Base-by-base conservation (phyloP, 2,113 vertebrate genomes). In the Cyphomyrus plagiostoma region DNA sequence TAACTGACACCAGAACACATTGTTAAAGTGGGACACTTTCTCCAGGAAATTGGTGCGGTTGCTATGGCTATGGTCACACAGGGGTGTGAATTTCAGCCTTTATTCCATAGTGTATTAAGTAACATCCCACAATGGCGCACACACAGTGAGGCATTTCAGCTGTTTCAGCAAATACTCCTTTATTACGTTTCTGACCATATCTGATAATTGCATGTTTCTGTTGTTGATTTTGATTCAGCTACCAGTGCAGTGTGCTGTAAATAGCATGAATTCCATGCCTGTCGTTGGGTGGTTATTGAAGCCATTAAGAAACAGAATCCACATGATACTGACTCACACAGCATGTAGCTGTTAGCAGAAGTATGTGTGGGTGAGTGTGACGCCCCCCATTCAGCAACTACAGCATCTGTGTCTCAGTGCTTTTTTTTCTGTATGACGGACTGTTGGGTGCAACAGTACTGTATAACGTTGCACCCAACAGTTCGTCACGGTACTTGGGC, bases 31-130 rank as follows among this genome's bases (percentile, higher is more conserved):
- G 50, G 92, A 93, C 91, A 91, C 90, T 90, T 26, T 46, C 84
- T 80, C 17, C 91, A 93, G 89, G 88, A 93, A 83, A 93, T 58
- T 52, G 85, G 88, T 93, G 92, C 90, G 1, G 93, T 95, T 94
- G 92, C 94, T 82, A 94, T 92, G 93, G 93, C 58, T 88, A 56
- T 91, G 45, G 46, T 23, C 85, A 53, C 88, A 92, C 90, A 91
- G 46, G 74, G 88, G 53, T 90, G 42, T 89, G 88, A 56, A 62
- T 89, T 91, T 89, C 88, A 83, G 74, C 19, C 30, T 83, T 89
- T 89, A 84, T 39, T 84, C 52, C 52, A 13, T n/a, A 26, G 87
- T 58, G 87, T 88, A 88, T 88, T 88, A 88, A 53, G 46, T 74
- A 88, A 80, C 21, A 45, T 77, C 88, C 88, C 48, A 35, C 88